Base-by-base conservation (phyloP, 2,113 vertebrate species). In the Chitala chitala region DNA sequence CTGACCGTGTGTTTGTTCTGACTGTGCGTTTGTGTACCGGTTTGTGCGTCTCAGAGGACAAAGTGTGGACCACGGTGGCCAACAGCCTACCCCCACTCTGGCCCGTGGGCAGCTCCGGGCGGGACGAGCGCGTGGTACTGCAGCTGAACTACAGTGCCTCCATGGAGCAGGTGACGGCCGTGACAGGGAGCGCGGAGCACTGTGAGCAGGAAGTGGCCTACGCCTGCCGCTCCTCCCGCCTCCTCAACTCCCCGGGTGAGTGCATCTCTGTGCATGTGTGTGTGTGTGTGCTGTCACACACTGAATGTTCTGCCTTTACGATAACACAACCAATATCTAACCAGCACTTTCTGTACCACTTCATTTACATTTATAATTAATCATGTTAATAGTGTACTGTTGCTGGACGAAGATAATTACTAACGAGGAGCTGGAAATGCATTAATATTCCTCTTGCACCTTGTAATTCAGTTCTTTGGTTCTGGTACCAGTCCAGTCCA, bases 181-280 rank as follows among this genome's bases (percentile, higher is more conserved):
- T 99, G 72, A 98, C 94, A 72, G 89, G 82, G 75, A 93, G 89
- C 0, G 94, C 96, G 0, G 93, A 96, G n/a, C 90, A 93, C 78
- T 99, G 97, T 1, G 93, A 98, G 70, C 96, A 98, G 88, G 89
- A 90, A 0, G 83, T 99, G 46, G 91, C 94, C 71, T 99, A 98
- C 13, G 88, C 90, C 53, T 99, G 97, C 85, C 92, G 90, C 79
- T 93, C 94, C 92, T 99, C 97, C 8, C 88, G 94, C 38, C 77
- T 99, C 76, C 87, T 98, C 82, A 98, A 93, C 80, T 89, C 93
- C 17, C 96, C 96, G 92, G 96, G 97, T 99, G 91, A 78, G n/a
- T 40, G 31, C 4, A 54, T 54, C 24, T 71, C 44, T 69, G 59
- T 71, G 58, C 59, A 42, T 59, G 44, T 54, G 70, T 54, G 53